Base-by-base conservation (phyloP, 1,140 invertebrate species). In the Drosophila bocki region DNA sequence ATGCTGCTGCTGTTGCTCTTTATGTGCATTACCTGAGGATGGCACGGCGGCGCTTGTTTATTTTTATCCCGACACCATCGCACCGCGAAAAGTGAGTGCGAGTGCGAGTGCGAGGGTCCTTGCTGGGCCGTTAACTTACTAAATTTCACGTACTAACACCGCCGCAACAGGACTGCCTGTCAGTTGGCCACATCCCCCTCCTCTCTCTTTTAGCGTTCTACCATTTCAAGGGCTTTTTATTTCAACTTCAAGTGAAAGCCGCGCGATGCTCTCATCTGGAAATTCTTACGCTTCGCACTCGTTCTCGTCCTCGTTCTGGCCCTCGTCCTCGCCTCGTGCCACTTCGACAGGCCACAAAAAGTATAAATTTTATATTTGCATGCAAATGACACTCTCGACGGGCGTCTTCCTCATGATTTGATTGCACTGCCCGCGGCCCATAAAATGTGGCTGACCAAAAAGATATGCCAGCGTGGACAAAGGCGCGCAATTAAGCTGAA, bases 141-240 rank as follows among this genome's bases (percentile, higher is more conserved):
- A 78, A 78, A 78, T 71, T 79, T 71, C 53, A 58, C 65, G 75
- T 78, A 57, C 56, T 42, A 80, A 76, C 57, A 54, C 37, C 37
- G 19, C 51, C 57, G 19, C 58, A 71, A 64, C 41, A 42, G 61
- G 67, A 62, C 63, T 75, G 64, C 69, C 81, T 76, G 75, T 86
- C 82, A 84, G 62, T 77, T 63, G 72, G 42, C n/a, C 39, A 15
- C 13, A 12, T 0, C 33, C 32, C 19, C 22, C 22, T 13, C 8
- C 11, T 51, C 50, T 11, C 26, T 1, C 17, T 39, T 42, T 19
- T 13, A 0, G 15, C 13, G 3, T 48, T 3, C 37, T 22, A 5
- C 37, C 67, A 56, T 77, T 86, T 82, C 60, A 69, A 80, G 82
- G 70, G 75, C 62, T 82, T 85, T 85, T 77, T 77, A 88, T 67